Evolutionary conservation across 2,888 invertebrate genomes (phyloP), one percentile per base, ranked within the genome.

Genomic region (Synergus gifuensis): DNA sequence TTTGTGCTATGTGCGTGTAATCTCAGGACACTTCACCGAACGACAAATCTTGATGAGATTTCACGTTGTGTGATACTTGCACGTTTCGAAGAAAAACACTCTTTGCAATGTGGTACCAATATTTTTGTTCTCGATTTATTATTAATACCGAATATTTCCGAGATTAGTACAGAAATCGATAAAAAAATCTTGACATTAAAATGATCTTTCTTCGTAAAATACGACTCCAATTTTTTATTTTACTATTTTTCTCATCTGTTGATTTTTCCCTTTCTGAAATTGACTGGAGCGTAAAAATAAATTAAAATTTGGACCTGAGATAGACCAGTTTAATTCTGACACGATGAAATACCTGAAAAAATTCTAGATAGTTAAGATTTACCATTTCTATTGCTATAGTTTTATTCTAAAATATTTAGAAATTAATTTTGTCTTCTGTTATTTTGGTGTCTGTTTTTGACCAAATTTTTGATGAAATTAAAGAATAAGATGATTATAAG

Each of bases 51-150:
- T 49, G 49, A 28, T 49, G 69, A 73, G 49, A 73, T 73, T 22
- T 73, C 49, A 73, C 49, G 36, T 73, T 28, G 49, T 73, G 69
- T 73, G 69, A 36, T 73, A 73, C 69, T 73, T 54, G 69, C 69
- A 73, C 49, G n/a, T 54, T 73, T 73, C 36, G 36, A 49, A 9
- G 36, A 73, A 73, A 49, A 49, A 49, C 49, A 73, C 62, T 64
- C 62, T 64, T 64, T 64, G 66, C 66, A 67, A 18, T 36, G 54
- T n/a, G 16, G 28, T 28, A n/a, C 49, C 54, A 73, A 73, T 73
- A 54, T 36, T 73, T 73, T 73, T 73, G 9, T 7, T 49, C 36
- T 54, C 49, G 49, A 67, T 12, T 22, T 16, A 28, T 49, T 49
- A 49, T n/a, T 44, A 12, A 67, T 18, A 44, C 12, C 18, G n/a